A percentile compares a stretch with the other conserved stretches of the same genome.
Evolutionary conservation across 2,797 vertebrate genomes (phyloP).

Genomic region (Cossypha polioptera): DNA sequence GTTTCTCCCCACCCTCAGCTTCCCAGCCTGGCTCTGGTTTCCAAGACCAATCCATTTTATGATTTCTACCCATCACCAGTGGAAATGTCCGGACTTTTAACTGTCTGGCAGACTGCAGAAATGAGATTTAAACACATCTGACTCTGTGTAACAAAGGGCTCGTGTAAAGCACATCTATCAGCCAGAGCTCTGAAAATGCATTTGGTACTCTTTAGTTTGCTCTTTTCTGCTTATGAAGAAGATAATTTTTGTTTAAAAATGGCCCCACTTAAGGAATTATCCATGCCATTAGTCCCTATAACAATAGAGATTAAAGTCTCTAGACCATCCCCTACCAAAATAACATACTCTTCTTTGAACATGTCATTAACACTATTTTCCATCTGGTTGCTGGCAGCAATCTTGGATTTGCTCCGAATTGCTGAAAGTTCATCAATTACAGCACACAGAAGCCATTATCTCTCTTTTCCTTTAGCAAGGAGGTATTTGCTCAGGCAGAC

Average conservation of each 20-base stretch:
- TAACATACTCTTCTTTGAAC: conserved; percentile 69
- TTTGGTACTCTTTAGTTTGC: conserved; percentile 41
- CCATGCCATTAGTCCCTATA: conserved; percentile 56
- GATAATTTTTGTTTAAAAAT: conserved; percentile 68
- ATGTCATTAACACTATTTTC: conserved; percentile 69
- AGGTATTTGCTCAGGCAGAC: conserved; percentile 18
- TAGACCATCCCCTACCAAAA: conserved; percentile 63
- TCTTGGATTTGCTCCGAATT: conserved; percentile 60
- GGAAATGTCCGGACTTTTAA: background rate
- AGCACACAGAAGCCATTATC: conserved; percentile 68
- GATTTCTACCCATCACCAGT: background rate
- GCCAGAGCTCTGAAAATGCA: conserved; percentile 27
- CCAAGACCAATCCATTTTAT: background rate
- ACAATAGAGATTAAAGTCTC: conserved; percentile 70
- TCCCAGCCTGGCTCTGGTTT: background rate
- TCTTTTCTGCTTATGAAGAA: conserved; percentile 53
- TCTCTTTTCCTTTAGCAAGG: conserved; percentile 15
- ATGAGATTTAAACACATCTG: conserved; percentile 33
- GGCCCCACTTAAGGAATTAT: conserved; percentile 58
- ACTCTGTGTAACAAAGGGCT: conserved; percentile 16
- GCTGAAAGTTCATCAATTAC: conserved; percentile 68
- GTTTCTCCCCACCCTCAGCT: background rate
- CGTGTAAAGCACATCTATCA: conserved; percentile 24
- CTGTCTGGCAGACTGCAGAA: background rate
- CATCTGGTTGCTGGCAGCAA: conserved; percentile 69